A percentile compares a stretch with the other conserved stretches of the same genome.
Evolutionary conservation across 2,888 invertebrate species (phyloP).

Genomic region (Periphyllus acericola): DNA sequence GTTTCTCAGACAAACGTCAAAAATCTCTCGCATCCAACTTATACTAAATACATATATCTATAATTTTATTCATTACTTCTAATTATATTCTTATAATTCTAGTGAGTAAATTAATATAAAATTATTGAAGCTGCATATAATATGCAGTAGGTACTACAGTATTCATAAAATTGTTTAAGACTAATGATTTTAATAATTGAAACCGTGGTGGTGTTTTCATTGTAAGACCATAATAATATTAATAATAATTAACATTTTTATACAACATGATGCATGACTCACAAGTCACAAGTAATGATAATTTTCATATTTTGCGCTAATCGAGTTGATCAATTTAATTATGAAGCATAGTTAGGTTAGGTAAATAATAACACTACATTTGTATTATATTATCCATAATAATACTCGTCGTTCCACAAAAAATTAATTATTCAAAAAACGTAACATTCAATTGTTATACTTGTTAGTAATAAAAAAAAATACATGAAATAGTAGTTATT

Average conservation of each 20-base stretch:
- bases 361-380: neutral
- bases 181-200: neutral
- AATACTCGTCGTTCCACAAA: neutral
- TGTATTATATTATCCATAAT: neutral
- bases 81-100: neutral
- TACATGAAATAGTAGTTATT: neutral
- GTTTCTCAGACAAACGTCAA: neutral
- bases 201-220: neutral
- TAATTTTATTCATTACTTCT: neutral
- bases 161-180: neutral
- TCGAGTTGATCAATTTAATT: conserved; percentile 8
- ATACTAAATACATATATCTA: neutral
- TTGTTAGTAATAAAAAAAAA: neutral
- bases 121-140: neutral
- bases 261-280: neutral
- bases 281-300: neutral
- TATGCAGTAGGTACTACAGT: neutral
- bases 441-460: neutral
- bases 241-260: neutral
- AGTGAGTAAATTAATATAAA: neutral
- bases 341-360: neutral
- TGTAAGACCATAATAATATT: neutral
- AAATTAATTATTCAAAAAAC: neutral
- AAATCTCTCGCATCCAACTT: neutral
- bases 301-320: neutral